Evolutionary conservation across 2,797 vertebrate species (phyloP).

Genomic region (Falco cherrug): DNA sequence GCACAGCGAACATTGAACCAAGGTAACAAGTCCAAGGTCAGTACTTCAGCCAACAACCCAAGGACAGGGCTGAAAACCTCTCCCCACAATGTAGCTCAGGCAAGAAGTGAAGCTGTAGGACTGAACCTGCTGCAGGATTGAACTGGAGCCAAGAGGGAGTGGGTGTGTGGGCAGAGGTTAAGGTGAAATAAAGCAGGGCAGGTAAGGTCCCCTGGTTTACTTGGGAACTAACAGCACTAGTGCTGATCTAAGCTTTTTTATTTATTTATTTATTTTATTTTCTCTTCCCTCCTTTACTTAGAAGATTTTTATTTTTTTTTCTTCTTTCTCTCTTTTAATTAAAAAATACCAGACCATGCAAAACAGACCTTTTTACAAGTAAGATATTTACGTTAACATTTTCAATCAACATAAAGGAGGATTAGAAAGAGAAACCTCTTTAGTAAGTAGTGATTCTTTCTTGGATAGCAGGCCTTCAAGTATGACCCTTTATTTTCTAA

Average conservation of each 20-base stretch:
- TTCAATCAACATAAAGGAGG: neutral
- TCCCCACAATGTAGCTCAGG: rapidly evolving
- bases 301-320: no score
- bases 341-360: neutral
- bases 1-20: rapidly evolving
- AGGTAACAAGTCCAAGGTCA: rapidly evolving
- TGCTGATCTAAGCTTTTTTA: neutral
- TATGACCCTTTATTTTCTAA: neutral
- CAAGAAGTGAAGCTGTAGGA: rapidly evolving
- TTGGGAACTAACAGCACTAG: rapidly evolving
- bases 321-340: neutral
- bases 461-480: neutral
- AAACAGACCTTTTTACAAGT: neutral
- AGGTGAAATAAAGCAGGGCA: no score
- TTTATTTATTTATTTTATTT: no score
- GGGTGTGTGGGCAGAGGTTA: rapidly evolving
- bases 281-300: no score
- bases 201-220: rapidly evolving
- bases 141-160: neutral
- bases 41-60: no score
- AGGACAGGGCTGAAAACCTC: rapidly evolving
- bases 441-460: neutral
- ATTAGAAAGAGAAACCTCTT: neutral
- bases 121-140: neutral
- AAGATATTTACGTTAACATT: neutral